Evolutionary conservation across 2,888 invertebrate species (phyloP), one percentile per base, ranked within the genome.

Genomic region (Tetragonula carbonaria): DNA sequence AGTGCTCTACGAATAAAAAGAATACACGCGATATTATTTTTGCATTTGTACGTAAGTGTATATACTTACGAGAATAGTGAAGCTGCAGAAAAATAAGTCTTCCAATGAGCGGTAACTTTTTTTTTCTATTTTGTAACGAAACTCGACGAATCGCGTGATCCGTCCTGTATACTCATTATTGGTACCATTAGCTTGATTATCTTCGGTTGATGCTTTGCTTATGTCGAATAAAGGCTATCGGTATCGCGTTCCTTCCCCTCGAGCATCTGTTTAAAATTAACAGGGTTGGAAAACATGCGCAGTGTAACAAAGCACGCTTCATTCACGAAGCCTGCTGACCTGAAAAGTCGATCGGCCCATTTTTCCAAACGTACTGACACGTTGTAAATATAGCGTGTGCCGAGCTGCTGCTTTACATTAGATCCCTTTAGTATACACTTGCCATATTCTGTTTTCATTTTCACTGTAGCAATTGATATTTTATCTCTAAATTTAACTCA

Each of bases 231-330:
- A 75, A 78, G 71, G 72, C 59, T 74, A 72, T 79, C 74, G 84
- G 59, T 74, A 73, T 71, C 77, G 74, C 78, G 78, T 79, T 84
- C 82, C 77, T 84, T 82, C 84, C 76, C 73, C 80, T 55, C 70
- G 68, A 86, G 84, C 70, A 84, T 82, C 80, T 63, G 82, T 87
- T 81, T 87, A 87, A 87, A 88, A 87, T 88, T 88, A 88, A 86
- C 86, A 67, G 82, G 88, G 84, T 77, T 73, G 78, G 71, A 87
- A 82, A 84, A 84, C 76, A 78, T 68, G 67, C 72, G 81, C 78
- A 50, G 73, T 80, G 74, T 73, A 80, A 77, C 67, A 67, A 71
- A 55, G 65, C 78, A 79, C 73, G 81, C 88, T 84, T 86, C 86
- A 88, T 88, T 88, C 88, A 88, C 80, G 77, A 76, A 78, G 87